Evolutionary conservation across 2,797 vertebrate genomes (phyloP), one percentile per base, ranked within the genome.

Genomic region (Todus mexicanus): DNA sequence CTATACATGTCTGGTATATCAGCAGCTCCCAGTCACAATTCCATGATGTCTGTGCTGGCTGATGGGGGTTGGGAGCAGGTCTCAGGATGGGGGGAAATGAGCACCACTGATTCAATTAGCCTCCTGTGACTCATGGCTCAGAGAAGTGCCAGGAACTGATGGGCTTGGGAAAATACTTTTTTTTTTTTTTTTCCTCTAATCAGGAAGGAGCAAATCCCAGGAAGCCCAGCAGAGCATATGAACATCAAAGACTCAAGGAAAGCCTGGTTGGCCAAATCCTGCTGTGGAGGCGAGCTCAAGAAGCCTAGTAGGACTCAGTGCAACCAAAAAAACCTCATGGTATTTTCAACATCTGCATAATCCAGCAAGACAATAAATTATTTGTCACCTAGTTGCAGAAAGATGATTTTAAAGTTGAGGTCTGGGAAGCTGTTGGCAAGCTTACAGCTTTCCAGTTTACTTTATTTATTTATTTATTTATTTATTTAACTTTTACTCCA

Each of bases 141-240:
- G 45, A 84, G 15, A 79, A 93, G 75, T 54, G 82, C 93, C 91
- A 95, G 89, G 79, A 92, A 90, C 45, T 87, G 89, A 84, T 89
- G 73, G 79, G 89, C 85, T 95, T 91, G 91, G 85, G 94, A 94
- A 96, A 94, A 66, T 59, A 69, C 73, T 89, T 69, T 1, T 29
- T 50, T 88, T 83, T 66, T 51, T 69, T 1, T 29, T 50, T 88
- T 83, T 66, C 48, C 80, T 26, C 73, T 92, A 93, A 95, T 93
- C 85, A 90, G 92, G 94, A 94, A 94, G 73, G 31, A 94, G 89
- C 79, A 96, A 96, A 95, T 93, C 94, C 94, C 94, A 94, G 91
- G 92, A 95, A 95, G 75, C 84, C 94, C 79, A 92, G 22, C 85
- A 76, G 89, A 94, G 91, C 87, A 91, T 88, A 29, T 75, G 91